Evolutionary conservation across 2,888 invertebrate species (phyloP).

Genomic region (Chymomyza procnemis): DNA sequence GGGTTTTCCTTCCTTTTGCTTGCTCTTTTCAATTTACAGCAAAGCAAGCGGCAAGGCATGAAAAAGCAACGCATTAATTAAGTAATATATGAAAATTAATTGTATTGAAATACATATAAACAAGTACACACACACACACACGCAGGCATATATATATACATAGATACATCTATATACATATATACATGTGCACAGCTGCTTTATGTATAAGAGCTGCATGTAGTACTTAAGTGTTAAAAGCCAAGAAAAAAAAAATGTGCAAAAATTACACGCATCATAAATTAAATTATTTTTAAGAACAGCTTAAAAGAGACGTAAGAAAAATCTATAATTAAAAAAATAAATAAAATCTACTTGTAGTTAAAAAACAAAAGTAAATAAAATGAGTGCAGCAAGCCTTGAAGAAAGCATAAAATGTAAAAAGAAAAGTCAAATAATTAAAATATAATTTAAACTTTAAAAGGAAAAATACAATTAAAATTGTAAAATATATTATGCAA

Average conservation of each 20-base stretch:
- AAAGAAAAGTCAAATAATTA: conserved; percentile 6
- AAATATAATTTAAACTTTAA: not conserved
- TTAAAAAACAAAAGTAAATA: not conserved
- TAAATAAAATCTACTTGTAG: not conserved
- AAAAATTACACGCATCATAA: not conserved
- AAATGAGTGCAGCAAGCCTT: not conserved
- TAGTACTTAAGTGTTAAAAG: conserved; percentile 17
- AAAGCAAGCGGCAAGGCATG: conserved; percentile 11
- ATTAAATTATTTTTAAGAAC: not conserved
- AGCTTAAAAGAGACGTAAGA: not conserved
- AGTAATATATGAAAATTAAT: conserved; percentile 38
- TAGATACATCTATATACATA: too few species aligned
- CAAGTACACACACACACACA: not conserved
- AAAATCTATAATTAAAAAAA: not conserved
- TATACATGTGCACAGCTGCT: not conserved
- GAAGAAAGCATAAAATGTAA: conserved; percentile 10
- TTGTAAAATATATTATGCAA: conserved; percentile 8
- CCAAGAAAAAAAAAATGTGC: not conserved
- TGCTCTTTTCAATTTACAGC: conserved; percentile 5
- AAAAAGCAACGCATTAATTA: conserved; percentile 48
- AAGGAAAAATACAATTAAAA: not conserved
- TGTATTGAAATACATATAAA: conserved; percentile 14
- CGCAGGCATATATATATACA: too few species aligned
- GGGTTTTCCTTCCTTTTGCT: not conserved
- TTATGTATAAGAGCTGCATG: not conserved